Base-by-base conservation (phyloP, 2,113 vertebrate species). In the Hypocryptadius cinnamomeus region DNA sequence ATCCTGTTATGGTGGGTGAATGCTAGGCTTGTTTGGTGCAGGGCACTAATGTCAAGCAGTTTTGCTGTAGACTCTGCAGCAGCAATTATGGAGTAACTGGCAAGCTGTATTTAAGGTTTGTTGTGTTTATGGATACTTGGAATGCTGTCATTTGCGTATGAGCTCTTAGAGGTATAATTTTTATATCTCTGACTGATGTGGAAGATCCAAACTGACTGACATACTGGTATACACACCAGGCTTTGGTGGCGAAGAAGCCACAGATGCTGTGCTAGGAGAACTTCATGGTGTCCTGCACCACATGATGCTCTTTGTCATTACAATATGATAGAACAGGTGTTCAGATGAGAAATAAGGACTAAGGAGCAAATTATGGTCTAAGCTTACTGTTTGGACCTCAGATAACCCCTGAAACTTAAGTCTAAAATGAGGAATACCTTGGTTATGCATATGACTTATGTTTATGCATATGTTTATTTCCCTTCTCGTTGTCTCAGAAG, bases 1-100 rank as follows among this genome's bases (percentile, higher is more conserved):
- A 39, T 6, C 23, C 20, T 0, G 0, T 69, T 78, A 5, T 9
- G 5, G 6, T 33, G 31, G 22, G 18, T 31, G 7, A 60, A n/a
- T 19, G 40, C 13, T 85, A 25, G 20, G 4, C 27, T 47, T 77
- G 5, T 24, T 72, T 20, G 9, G 16, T 56, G 25, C 33, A 33
- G 5, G 39, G 24, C 13, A 35, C 27, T 23, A 14, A 18, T 31
- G 25, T 24, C 1, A 9, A 33, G 23, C 30, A 45, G 17, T 45
- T 89, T 17, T 28, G 3, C 31, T 87, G 13, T 60, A 33, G 35
- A 18, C 31, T 39, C 27, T 48, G 5, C 1, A 11, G 15, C 13
- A 33, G 23, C 15, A 65, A 1, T 28, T 81, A 17, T 1, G 0
- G 40, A 37, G n/a, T 70, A 39, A 51, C 23, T 65, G 2, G 2